Base-by-base conservation (phyloP, 1,140 invertebrate genomes). In the Eurosta solidaginis region DNA sequence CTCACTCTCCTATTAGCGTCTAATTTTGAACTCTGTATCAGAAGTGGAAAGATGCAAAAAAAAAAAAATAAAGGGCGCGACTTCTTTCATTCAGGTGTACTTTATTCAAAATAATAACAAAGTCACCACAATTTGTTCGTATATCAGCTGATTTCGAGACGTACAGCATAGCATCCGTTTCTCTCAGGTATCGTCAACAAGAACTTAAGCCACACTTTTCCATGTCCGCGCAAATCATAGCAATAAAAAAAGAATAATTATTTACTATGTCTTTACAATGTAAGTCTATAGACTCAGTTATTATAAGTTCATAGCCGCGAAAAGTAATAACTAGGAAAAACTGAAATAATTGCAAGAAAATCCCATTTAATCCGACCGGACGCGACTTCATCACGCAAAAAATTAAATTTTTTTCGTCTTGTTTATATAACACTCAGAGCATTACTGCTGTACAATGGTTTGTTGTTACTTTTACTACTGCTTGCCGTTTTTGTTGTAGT, bases 331-430 rank as follows among this genome's bases (percentile, higher is more conserved):
- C 36, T 75, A 77, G 42, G 75, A 42, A 77, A 77, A 77, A 77
- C 49, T 77, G 47, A 29, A 77, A 49, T 77, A 77, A 77, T 77
- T 77, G 75, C 75, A 77, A 77, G 75, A 77, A 77, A 77, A 77
- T 77, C 75, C 27, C 75, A 77, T 54, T 54, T 77, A 77, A 77
- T 77, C 75, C 75, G 14, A 54, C 47, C 25, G 75, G 52, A 77
- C 75, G 45, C 75, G 75, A 77, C 45, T 77, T 52, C 36, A 49
- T 45, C 75, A 77, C 75, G 49, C 42, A 77, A 75, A 75, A 75
- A 75, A 45, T 50, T 45, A 45, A 14, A 42, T 29, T 45, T 75
- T 49, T 49, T 47, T 14, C 25, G 4, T 10, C 25, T 6, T 22
- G 29, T 50, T 50, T 75, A 7, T 20, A 33, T 42, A 47, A 75